phyloP scores from a whole-genome alignment of 2,797 vertebrate genomes.

The Myripristis murdjan region DNA sequence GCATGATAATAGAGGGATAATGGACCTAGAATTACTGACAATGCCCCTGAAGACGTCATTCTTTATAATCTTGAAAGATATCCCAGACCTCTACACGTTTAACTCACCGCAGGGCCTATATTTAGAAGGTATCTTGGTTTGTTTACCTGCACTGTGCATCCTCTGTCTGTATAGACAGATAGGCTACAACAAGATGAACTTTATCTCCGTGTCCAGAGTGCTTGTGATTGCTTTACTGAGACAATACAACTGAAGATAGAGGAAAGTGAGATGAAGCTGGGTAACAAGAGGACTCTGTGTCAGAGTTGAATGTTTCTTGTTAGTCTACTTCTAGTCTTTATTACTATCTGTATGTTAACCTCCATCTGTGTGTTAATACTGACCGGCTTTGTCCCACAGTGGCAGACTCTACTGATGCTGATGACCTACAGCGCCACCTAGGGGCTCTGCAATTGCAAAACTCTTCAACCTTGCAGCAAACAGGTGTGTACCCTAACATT shows the following conservation, averaged over 20 bases:
- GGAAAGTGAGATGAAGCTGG: no score
- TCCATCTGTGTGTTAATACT: neutral
- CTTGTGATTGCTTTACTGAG: no score
- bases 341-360: neutral
- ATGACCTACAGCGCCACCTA: conserved; percentile 49
- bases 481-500: conserved; percentile 70
- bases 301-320: neutral
- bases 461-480: conserved; percentile 65
- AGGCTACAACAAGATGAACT: neutral
- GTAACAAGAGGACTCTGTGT: no score
- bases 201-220: neutral
- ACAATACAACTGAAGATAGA: no score
- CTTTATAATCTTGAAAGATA: no score
- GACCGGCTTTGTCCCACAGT: conserved; percentile 39
- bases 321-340: conserved; percentile 4
- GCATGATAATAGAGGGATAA: no score
- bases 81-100: no score
- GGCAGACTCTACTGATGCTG: conserved; percentile 63
- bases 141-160: neutral
- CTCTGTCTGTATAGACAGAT: neutral
- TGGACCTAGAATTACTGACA: no score
- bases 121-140: no score
- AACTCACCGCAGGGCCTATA: no score
- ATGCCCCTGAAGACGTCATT: no score
- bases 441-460: conserved; percentile 51